These are phyloP conservation scores for Sinocyclocheilus maitianheensis DNA, from an alignment of 2,113 vertebrate genomes.

Conservation along the genomic window DNA sequence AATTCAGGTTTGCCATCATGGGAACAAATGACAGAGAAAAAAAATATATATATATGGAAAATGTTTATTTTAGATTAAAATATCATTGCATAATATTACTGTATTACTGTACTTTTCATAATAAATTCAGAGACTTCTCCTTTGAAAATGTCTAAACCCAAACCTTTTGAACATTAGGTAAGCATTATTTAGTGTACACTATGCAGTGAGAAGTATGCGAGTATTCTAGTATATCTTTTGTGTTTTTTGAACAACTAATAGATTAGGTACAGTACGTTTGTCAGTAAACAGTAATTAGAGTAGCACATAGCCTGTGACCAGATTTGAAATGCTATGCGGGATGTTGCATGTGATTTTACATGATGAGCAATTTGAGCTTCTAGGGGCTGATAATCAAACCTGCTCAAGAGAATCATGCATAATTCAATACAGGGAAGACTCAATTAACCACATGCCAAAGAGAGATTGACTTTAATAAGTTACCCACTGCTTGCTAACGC, in stretches of 20 bases:
- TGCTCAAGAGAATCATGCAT: conserved; percentile 65
- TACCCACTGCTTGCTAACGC: conserved; percentile 16
- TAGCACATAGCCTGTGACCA: background rate
- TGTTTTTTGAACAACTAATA: background rate
- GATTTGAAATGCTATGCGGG: background rate
- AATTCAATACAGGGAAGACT: conserved; percentile 68
- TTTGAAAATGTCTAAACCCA: background rate
- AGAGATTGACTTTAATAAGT: conserved; percentile 60
- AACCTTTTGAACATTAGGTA: background rate
- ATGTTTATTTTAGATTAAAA: too few species aligned
- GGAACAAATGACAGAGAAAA: background rate
- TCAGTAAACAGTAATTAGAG: background rate
- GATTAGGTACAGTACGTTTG: background rate
- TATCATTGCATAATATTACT: too few species aligned
- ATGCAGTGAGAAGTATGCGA: background rate
- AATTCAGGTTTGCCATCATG: background rate
- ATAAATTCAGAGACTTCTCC: too few species aligned
- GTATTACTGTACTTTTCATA: too few species aligned
- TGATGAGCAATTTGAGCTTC: conserved; percentile 33
- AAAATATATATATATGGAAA: too few species aligned
- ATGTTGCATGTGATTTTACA: background rate
- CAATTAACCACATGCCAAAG: conserved; percentile 65
- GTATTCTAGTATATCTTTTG: background rate
- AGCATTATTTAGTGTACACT: background rate
- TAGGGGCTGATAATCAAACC: conserved; percentile 54